Evolutionary conservation across 1,140 invertebrate species (phyloP).

Genomic region (Micrasema minimum): DNA sequence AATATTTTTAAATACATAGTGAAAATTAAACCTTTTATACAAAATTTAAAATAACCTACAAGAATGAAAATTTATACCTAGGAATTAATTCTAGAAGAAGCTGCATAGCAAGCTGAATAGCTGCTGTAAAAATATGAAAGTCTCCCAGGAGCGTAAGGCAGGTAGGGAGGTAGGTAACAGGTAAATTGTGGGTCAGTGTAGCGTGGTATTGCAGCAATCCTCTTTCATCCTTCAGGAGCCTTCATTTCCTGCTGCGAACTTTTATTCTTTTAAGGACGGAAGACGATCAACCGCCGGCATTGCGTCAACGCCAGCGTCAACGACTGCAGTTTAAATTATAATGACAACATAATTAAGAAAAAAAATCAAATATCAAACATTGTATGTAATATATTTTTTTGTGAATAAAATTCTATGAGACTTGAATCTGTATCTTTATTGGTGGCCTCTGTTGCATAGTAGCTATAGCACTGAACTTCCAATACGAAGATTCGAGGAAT

Average conservation of each 20-base stretch:
- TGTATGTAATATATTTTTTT: too few relatives aligned
- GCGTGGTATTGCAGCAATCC: constrained; percentile 27
- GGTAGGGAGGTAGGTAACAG: background rate
- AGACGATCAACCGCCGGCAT: too few relatives aligned
- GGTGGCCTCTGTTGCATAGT: too few relatives aligned
- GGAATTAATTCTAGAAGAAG: background rate
- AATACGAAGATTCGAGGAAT: too few relatives aligned
- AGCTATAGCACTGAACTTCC: too few relatives aligned
- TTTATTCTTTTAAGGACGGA: too few relatives aligned
- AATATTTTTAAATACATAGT: background rate
- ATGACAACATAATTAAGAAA: too few relatives aligned
- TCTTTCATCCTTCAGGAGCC: constrained; percentile 32
- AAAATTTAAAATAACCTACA: background rate
- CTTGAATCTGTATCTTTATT: too few relatives aligned
- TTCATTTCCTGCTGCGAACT: constrained; percentile 43
- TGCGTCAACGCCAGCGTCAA: too few relatives aligned
- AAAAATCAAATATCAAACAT: too few relatives aligned
- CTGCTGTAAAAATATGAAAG: background rate
- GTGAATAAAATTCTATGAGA: too few relatives aligned
- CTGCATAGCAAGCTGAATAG: background rate
- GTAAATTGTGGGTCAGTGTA: background rate
- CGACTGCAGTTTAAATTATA: too few relatives aligned
- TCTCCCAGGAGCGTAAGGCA: background rate
- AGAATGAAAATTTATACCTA: background rate
- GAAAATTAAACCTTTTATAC: background rate